Percentiles rank a stretch among this genome's conserved stretches.
phyloP scores from a whole-genome alignment of 2,888 invertebrate species.

The Pyrgus malvae region DNA sequence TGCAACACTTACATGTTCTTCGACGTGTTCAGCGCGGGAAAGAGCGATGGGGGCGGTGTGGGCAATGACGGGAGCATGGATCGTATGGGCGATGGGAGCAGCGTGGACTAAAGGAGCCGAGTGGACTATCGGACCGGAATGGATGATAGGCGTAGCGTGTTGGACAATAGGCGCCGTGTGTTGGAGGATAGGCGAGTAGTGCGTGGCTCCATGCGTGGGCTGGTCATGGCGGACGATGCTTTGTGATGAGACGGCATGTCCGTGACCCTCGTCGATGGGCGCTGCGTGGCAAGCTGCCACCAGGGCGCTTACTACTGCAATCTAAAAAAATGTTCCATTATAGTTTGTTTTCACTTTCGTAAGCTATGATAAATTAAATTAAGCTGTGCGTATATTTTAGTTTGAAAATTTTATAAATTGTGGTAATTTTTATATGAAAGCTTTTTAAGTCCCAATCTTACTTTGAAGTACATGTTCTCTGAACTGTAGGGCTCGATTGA shows the following conservation, averaged over 20 bases:
- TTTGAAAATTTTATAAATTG: background rate
- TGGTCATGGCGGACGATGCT: conserved; percentile 69
- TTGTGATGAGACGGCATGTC: conserved; percentile 66
- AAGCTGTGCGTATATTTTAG: background rate
- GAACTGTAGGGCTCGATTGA: conserved; percentile 64
- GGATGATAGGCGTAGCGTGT: conserved; percentile 43
- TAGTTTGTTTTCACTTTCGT: background rate
- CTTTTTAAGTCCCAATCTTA: conserved; percentile 43
- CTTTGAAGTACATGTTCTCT: conserved; percentile 72
- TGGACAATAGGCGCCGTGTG: conserved; percentile 42
- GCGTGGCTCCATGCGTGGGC: conserved; percentile 47
- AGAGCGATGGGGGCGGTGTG: conserved; percentile 47
- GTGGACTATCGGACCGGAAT: conserved; percentile 32
- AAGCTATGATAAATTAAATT: background rate
- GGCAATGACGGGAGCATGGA: conserved; percentile 41
- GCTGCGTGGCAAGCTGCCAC: conserved; percentile 74
- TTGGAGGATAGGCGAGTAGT: conserved; percentile 44
- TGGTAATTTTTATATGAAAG: conserved; percentile 1
- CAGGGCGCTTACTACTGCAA: conserved; percentile 62
- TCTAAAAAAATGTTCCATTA: conserved; percentile 45
- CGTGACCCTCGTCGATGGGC: conserved; percentile 54
- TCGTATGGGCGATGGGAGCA: conserved; percentile 43
- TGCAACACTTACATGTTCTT: conserved; percentile 40
- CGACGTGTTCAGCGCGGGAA: conserved; percentile 45
- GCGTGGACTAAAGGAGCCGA: conserved; percentile 46